These are phyloP conservation scores for Spheniscus mendiculus DNA, from an alignment of 2,113 vertebrate species.

Conservation along the genomic window DNA sequence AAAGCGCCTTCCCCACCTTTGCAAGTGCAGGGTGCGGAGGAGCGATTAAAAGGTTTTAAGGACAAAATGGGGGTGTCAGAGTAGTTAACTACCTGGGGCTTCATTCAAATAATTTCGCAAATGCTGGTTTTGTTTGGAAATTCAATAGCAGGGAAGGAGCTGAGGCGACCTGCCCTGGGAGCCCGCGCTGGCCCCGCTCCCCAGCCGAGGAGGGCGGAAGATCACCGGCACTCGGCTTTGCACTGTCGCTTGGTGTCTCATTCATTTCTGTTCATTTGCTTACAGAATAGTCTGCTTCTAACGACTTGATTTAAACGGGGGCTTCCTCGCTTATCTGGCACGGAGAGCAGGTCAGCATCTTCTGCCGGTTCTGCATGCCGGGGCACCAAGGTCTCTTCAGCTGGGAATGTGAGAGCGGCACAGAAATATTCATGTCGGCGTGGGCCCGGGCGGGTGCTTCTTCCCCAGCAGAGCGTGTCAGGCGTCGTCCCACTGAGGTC, in stretches of 20 bases:
- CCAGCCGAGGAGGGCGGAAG: accelerated
- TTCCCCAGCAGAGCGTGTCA: not conserved
- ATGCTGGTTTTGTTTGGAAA: not conserved
- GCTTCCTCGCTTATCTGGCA: accelerated
- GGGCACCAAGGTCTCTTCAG: not conserved
- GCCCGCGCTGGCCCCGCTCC: not conserved
- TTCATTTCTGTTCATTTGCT: not conserved
- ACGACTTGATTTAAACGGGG: accelerated
- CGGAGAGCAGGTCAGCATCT: not conserved
- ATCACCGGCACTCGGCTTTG: not conserved
- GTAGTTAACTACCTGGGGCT: not conserved
- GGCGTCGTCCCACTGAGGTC: accelerated
- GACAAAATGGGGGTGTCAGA: not conserved
- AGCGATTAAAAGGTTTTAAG: not conserved
- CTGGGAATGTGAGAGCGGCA: not conserved
- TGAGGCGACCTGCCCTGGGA: not conserved
- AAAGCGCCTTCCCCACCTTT: not conserved
- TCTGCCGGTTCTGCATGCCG: accelerated
- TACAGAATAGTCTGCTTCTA: not conserved
- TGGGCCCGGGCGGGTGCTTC: not conserved
- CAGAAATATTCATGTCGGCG: accelerated
- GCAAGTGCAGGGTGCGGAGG: accelerated
- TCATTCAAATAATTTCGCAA: not conserved
- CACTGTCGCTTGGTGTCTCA: accelerated
- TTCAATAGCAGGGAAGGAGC: not conserved